These are phyloP conservation scores for Agapostemon virescens DNA, from an alignment of 2,888 invertebrate species.

Conservation along the genomic window DNA sequence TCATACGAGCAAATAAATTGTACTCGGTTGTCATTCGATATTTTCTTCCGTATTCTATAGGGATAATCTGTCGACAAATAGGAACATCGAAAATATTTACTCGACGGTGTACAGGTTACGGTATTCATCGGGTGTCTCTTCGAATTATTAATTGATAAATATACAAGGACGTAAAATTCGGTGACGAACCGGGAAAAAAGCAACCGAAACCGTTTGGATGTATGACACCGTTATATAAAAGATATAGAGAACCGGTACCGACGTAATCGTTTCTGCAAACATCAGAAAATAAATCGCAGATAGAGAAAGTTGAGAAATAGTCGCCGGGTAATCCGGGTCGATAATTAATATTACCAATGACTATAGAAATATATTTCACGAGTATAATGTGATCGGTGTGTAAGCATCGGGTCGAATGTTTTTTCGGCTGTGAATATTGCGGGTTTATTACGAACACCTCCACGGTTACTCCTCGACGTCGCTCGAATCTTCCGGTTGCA, in stretches of 20 bases:
- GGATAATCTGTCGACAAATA: not conserved
- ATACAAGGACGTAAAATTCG: not conserved
- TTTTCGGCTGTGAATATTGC: conserved; percentile 9
- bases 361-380: conserved; percentile 13
- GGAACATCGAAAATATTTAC: not conserved
- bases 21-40: conserved; percentile 13
- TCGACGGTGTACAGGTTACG: not conserved
- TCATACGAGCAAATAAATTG: not conserved
- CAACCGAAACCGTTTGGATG: not conserved
- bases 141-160: not conserved
- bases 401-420: conserved; percentile 12
- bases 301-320: not conserved
- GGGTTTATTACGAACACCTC: conserved; percentile 14
- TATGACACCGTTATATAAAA: not conserved
- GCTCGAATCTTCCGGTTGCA: not conserved
- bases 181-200: not conserved
- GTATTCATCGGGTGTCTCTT: not conserved
- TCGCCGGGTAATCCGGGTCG: conserved; percentile 17
- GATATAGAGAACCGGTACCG: not conserved
- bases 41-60: not conserved
- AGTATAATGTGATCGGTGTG: conserved; percentile 19
- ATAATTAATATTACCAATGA: conserved; percentile 40
- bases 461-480: conserved; percentile 1
- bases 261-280: not conserved
- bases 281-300: not conserved